Percentiles rank a stretch among this genome's conserved stretches.
Evolutionary conservation across 2,888 invertebrate genomes (phyloP).

Genomic region (Synanthedon vespiformis): DNA sequence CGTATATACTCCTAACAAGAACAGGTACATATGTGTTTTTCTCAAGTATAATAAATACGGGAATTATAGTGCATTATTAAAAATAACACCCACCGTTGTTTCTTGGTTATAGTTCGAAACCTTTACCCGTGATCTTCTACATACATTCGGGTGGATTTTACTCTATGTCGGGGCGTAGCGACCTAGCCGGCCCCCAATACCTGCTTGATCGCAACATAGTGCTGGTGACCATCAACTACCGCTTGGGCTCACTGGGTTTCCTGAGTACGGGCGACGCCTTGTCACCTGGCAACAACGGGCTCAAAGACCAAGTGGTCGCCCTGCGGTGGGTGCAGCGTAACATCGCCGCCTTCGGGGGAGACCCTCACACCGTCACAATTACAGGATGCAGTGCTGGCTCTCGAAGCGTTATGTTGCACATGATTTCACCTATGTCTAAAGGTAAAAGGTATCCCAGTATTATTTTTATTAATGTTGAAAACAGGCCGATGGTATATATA

Average conservation of each 20-base stretch:
- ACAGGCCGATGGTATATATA: not conserved
- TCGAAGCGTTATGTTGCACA: conserved; percentile 58
- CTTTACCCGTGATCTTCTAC: conserved; percentile 73
- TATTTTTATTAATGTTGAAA: not conserved
- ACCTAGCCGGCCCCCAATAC: conserved; percentile 69
- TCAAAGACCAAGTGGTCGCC: conserved; percentile 78
- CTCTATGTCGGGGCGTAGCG: conserved; percentile 70
- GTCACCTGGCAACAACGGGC: conserved; percentile 77
- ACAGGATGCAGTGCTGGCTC: conserved; percentile 72
- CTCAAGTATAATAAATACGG: too few relatives aligned
- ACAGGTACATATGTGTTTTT: conserved; percentile 10
- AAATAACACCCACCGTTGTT: too few relatives aligned
- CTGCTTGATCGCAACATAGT: conserved; percentile 75
- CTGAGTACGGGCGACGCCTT: conserved; percentile 74
- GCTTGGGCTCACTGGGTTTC: conserved; percentile 71
- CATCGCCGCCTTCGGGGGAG: conserved; percentile 76
- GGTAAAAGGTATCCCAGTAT: conserved; percentile 23
- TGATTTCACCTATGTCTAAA: conserved; percentile 76
- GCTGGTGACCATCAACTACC: conserved; percentile 75
- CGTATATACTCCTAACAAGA: conserved; percentile 56
- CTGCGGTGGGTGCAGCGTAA: conserved; percentile 76
- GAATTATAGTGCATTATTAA: too few relatives aligned
- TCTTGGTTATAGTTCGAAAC: conserved; percentile 16
- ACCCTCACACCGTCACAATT: conserved; percentile 74
- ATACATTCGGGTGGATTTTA: conserved; percentile 79